Percentiles rank a stretch among this genome's conserved stretches.
Evolutionary conservation across 1,140 invertebrate species (phyloP).

Genomic region (Aphaenogaster floridana): DNA sequence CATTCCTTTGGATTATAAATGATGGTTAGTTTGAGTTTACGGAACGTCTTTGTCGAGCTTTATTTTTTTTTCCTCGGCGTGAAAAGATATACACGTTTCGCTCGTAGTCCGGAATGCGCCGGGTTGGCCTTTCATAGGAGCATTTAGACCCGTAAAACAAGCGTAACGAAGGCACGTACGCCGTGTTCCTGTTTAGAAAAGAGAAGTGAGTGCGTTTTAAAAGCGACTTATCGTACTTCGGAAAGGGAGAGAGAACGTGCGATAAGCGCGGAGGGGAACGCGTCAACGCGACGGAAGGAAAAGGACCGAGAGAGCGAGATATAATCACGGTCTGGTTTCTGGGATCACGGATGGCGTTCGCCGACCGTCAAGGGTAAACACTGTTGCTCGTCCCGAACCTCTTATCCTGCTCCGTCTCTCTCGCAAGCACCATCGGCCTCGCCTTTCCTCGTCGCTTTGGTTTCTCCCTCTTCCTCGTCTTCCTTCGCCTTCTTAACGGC

Average conservation of each 20-base stretch:
- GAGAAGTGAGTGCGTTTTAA: slow-evolving; percentile 34
- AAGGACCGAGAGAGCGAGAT: slow-evolving; percentile 35
- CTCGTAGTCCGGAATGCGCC: background rate
- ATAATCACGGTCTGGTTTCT: slow-evolving; percentile 77
- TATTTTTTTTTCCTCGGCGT: background rate
- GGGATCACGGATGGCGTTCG: slow-evolving; percentile 76
- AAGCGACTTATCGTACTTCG: slow-evolving; percentile 40
- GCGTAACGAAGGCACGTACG: slow-evolving; percentile 2
- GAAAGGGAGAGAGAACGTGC: slow-evolving; percentile 12
- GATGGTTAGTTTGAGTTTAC: background rate
- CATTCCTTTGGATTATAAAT: background rate
- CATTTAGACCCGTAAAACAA: background rate
- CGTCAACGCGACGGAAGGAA: background rate
- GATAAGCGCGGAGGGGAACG: background rate
- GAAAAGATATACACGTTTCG: background rate
- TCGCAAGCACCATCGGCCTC: slow-evolving; percentile 15
- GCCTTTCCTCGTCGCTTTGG: slow-evolving; percentile 13
- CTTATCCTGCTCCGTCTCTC: slow-evolving; percentile 40
- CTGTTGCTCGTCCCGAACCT: slow-evolving; percentile 77
- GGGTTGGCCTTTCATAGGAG: background rate
- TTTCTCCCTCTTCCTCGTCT: slow-evolving; percentile 32
- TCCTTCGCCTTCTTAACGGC: slow-evolving; percentile 28
- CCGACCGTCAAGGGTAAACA: slow-evolving; percentile 76
- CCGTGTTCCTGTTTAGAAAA: slow-evolving; percentile 28
- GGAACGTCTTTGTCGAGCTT: background rate